Evolutionary conservation across 2,888 invertebrate species (phyloP), one percentile per base, ranked within the genome.

Genomic region (Sclerodermus sp.): DNA sequence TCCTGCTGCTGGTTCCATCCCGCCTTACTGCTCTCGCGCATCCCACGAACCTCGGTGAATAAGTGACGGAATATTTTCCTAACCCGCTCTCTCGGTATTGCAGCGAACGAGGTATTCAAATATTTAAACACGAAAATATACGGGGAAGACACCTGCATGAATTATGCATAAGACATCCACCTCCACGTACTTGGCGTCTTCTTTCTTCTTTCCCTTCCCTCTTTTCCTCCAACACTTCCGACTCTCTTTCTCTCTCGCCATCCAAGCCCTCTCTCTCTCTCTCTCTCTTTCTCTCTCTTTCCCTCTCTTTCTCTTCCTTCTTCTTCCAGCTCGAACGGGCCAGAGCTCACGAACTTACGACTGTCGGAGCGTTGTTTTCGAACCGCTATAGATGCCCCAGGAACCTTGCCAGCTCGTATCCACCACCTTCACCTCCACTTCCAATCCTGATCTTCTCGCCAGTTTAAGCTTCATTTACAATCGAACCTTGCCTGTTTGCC

Each of bases 41-140:
- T 34, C 13, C 10, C 34, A 13, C 10, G 17, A 38, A 38, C 14
- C 47, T 40, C 52, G 52, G 49, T 64, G 70, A 67, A 65, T 68
- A 72, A 69, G 55, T 64, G 64, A 57, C 59, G 62, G 67, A 70
- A 73, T 73, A 72, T 71, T 72, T 72, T 70, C 66, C 62, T 68
- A 66, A 64, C 63, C 62, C 63, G 60, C 59, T 64, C 58, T 52
- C 61, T 53, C 42, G 30, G 55, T 58, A 57, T 62, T 66, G 62
- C 68, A 64, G 57, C 61, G 68, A 70, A 69, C 68, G 63, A 68
- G 61, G 66, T 73, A 74, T 76, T 77, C 73, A 75, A 77, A 77
- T 76, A 77, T 76, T 76, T 73, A 75, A 76, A 74, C 69, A 71
- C 68, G 71, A 73, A 76, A 77, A 76, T 74, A 73, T 73, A 74